phyloP scores from a whole-genome alignment of 2,113 vertebrate genomes.

The Trichomycterus rosablanca region DNA sequence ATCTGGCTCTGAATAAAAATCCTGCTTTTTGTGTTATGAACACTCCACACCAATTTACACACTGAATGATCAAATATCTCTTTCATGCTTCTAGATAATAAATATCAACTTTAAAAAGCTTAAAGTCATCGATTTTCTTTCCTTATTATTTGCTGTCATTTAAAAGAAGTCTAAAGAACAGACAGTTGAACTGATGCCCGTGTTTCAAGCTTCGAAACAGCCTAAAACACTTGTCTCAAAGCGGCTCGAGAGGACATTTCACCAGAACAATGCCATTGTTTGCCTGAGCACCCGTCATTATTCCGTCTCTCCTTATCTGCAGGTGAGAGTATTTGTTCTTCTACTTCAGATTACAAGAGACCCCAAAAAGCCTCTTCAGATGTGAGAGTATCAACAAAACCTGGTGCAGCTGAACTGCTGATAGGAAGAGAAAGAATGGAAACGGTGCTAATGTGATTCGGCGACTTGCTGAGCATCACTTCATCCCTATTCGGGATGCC shows the following conservation, averaged over 20 bases:
- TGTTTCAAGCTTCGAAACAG: background rate
- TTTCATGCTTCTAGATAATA: too few species aligned
- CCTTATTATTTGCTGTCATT: too few species aligned
- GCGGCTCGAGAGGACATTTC: constrained; percentile 13
- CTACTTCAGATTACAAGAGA: constrained; percentile 8
- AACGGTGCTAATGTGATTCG: constrained; percentile 30
- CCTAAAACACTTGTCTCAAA: background rate
- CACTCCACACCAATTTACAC: too few species aligned
- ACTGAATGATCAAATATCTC: too few species aligned
- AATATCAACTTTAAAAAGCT: too few species aligned
- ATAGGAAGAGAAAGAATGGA: constrained; percentile 7
- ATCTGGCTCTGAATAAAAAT: too few species aligned
- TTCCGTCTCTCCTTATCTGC: constrained; percentile 17
- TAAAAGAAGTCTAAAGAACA: too few species aligned
- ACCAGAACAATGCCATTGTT: background rate
- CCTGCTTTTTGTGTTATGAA: too few species aligned
- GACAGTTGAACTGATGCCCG: too few species aligned
- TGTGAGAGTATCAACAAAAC: constrained; percentile 11
- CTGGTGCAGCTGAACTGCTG: constrained; percentile 6
- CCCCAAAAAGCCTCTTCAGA: constrained; percentile 20
- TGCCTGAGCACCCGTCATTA: constrained; percentile 19
- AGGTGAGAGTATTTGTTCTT: constrained; percentile 24
- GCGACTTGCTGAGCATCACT: constrained; percentile 24
- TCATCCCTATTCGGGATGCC: constrained; percentile 36
- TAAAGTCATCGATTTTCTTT: too few species aligned